Percentiles rank a stretch among this genome's conserved stretches.
Conservation (phyloP, 2,888 invertebrate genomes). For the Torymus texanus region DNA sequence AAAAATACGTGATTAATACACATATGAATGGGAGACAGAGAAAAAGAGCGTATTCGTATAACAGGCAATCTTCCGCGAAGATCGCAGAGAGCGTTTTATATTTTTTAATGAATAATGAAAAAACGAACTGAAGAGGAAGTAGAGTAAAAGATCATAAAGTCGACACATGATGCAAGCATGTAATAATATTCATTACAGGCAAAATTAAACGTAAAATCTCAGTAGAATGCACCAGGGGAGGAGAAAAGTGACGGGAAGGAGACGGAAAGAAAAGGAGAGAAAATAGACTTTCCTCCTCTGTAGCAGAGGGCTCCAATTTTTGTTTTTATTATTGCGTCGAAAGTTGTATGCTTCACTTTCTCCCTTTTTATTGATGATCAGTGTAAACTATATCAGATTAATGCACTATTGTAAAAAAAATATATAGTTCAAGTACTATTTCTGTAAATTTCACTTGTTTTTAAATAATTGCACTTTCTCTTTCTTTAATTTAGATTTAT, state of each 20-base stretch:
- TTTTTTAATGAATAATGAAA: slow-evolving; percentile 48
- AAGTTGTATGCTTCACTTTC: slow-evolving; percentile 8
- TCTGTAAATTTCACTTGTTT: background rate
- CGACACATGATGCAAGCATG: slow-evolving; percentile 17
- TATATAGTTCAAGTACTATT: background rate
- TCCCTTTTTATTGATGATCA: background rate
- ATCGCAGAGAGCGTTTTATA: slow-evolving; percentile 52
- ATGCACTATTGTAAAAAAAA: background rate
- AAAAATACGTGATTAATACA: slow-evolving; percentile 36
- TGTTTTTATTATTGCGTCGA: background rate
- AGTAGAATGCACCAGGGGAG: slow-evolving; percentile 16
- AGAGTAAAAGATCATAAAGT: slow-evolving; percentile 16
- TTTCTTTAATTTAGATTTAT: background rate
- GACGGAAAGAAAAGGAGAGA: slow-evolving; percentile 38
- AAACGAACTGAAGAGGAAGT: slow-evolving; percentile 6
- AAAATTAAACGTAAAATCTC: slow-evolving; percentile 26
- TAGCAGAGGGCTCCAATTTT: slow-evolving; percentile 24
- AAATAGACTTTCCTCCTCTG: slow-evolving; percentile 42
- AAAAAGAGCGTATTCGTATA: slow-evolving; percentile 38
- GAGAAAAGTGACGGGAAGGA: slow-evolving; percentile 4
- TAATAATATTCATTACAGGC: slow-evolving; percentile 38
- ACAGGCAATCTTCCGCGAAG: slow-evolving; percentile 54
- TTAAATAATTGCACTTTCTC: too few species aligned
- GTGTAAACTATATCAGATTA: slow-evolving; percentile 1
- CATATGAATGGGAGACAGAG: slow-evolving; percentile 6